Base-by-base conservation (phyloP, 2,888 invertebrate genomes). In the Drosophila mercatorum region DNA sequence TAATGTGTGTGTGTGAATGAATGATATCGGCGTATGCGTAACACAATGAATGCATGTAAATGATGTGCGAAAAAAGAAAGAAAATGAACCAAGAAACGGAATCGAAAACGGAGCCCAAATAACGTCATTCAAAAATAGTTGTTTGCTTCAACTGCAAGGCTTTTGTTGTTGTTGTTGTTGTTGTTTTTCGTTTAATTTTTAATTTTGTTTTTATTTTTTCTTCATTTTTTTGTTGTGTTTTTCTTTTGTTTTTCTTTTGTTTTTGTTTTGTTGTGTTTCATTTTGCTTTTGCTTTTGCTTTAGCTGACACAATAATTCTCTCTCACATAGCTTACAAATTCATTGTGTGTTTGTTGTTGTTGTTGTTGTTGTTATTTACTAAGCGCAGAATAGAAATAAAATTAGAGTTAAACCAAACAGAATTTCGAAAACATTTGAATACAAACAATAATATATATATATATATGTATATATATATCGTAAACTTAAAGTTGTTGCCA, bases 21-120 rank as follows among this genome's bases (percentile, higher is more conserved):
- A 51, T 22, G 61, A 58, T 64, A 40, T 55, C 34, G 57, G 11
- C 26, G 46, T 14, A 26, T 46, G 26, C 12, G 46, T 56, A 65
- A 90, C 91, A 91, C 91, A 91, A 91, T 91, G 91, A 91, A 91
- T 90, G 91, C 91, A 91, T 91, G 90, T 64, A 66, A 75, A 89
- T 85, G 81, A 78, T 80, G 70, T 78, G 76, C 75, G 73, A 73
- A 72, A 77, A 73, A 80, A 22, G 17, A 22, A 22, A 51, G 34
- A 34, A 49, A 49, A 49, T 81, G 77, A 74, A 60, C 68, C 77
- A 61, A 70, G 6, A 11, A 49, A 3, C 31, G 3, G 2, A 47
- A 47, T 5, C 14, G 14, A 14, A 47, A 47, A 14, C 47, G n/a
- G 17, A 49, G 71, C 78, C 78, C 65, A 77, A 77, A 76, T 78